Evolutionary conservation across 2,797 vertebrate genomes (phyloP).

Genomic region (Bucorvus abyssinicus): DNA sequence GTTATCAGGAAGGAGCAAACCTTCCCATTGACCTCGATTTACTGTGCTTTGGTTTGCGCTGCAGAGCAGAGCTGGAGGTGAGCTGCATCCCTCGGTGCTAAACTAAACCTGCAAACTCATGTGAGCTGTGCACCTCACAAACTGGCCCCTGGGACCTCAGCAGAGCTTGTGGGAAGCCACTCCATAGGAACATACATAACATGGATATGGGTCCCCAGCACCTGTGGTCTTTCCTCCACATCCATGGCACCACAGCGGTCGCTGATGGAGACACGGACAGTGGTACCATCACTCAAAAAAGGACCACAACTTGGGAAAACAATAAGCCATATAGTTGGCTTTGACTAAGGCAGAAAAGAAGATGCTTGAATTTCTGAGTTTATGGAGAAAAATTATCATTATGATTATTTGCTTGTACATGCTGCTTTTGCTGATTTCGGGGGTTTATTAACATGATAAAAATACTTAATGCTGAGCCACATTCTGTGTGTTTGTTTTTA

Average conservation of each 20-base stretch:
- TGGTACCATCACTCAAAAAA: background rate
- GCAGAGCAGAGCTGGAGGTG: accelerated
- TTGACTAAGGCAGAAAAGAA: background rate
- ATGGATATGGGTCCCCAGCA: background rate
- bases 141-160: background rate
- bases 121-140: background rate
- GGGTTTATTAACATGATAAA: background rate
- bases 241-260: accelerated
- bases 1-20: background rate
- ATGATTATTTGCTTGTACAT: background rate
- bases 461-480: background rate
- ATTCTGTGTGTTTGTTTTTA: background rate
- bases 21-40: background rate
- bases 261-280: background rate
- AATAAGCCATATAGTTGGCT: background rate
- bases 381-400: background rate
- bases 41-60: background rate
- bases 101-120: background rate
- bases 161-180: background rate
- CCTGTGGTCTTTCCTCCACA: background rate
- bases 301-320: background rate
- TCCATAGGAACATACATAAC: accelerated
- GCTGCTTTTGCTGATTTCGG: background rate
- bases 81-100: background rate
- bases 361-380: background rate